Percentiles rank a stretch among this genome's conserved stretches.
phyloP scores from a whole-genome alignment of 2,113 vertebrate species.

The Myotis lucifugus region DNA sequence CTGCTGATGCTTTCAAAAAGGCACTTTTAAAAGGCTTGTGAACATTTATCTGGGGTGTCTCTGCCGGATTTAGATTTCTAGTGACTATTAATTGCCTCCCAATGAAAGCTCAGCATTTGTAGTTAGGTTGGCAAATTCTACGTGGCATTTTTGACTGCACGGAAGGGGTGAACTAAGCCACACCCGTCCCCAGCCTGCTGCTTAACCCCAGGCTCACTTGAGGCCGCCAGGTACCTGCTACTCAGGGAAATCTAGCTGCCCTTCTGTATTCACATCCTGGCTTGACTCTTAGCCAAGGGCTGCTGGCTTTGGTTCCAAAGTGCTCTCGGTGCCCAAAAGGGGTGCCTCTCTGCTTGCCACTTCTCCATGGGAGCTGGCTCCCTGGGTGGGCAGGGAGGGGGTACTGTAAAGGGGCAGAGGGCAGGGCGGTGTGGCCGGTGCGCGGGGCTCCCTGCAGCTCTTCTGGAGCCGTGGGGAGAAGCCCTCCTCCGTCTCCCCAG shows the following conservation, averaged over 20 bases:
- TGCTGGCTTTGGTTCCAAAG: neutral
- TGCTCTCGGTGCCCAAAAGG: neutral
- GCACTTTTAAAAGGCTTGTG: neutral
- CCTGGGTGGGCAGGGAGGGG: fast-evolving
- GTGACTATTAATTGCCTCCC: slow-evolving; percentile 67
- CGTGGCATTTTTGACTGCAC: slow-evolving; percentile 50
- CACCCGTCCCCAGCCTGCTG: neutral
- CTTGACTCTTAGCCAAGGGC: neutral
- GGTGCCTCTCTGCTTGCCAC: neutral
- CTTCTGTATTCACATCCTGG: neutral
- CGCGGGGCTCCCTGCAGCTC: neutral
- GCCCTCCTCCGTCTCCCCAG: neutral
- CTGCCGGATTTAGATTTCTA: slow-evolving; percentile 65
- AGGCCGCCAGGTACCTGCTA: neutral
- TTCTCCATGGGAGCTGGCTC: neutral
- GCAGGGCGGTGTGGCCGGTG: too few species aligned
- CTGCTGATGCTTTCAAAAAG: neutral
- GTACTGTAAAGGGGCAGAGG: neutral
- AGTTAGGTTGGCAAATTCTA: slow-evolving; percentile 68
- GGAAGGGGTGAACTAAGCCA: neutral
- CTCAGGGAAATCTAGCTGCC: neutral
- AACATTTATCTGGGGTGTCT: neutral
- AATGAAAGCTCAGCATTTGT: slow-evolving; percentile 48
- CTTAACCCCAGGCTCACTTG: neutral
- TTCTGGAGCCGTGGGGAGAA: fast-evolving